These are phyloP conservation scores for Lytechinus pictus DNA, from an alignment of 35 echinoderm and acorn worm species.

Conservation along the genomic window DNA sequence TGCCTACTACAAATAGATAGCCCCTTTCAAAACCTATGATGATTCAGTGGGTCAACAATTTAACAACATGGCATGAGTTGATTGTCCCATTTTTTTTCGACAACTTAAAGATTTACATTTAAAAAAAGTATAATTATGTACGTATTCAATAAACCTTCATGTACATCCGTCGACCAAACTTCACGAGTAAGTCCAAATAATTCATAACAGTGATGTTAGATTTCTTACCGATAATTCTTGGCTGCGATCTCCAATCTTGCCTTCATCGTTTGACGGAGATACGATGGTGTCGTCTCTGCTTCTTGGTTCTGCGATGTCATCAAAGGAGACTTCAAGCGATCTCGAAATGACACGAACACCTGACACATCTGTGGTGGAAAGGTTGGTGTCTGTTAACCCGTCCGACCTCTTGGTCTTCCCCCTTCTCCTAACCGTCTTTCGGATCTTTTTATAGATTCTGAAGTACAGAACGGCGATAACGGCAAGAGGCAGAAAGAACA, in stretches of 20 bases:
- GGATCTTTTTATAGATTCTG: not conserved
- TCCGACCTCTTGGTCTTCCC: not conserved
- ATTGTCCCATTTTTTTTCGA: too few species aligned
- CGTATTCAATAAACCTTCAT: too few species aligned
- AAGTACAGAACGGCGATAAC: not conserved
- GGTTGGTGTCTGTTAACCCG: not conserved
- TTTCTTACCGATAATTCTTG: not conserved
- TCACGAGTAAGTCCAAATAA: too few species aligned
- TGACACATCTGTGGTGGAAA: not conserved
- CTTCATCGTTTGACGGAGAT: not conserved
- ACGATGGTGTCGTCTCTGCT: not conserved
- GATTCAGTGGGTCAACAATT: too few species aligned
- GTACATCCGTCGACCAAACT: too few species aligned
- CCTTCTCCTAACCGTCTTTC: not conserved
- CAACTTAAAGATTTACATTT: too few species aligned
- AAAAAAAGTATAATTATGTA: too few species aligned
- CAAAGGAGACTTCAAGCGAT: not conserved
- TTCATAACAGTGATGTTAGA: not conserved
- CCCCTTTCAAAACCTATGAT: too few species aligned
- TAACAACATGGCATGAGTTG: too few species aligned
- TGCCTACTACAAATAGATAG: too few species aligned
- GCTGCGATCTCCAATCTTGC: not conserved
- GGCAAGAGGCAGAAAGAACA: not conserved
- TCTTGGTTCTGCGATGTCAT: not conserved
- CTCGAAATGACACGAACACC: not conserved